Evolutionary conservation across 2,888 invertebrate genomes (phyloP).

Genomic region (Plebejus anna): DNA sequence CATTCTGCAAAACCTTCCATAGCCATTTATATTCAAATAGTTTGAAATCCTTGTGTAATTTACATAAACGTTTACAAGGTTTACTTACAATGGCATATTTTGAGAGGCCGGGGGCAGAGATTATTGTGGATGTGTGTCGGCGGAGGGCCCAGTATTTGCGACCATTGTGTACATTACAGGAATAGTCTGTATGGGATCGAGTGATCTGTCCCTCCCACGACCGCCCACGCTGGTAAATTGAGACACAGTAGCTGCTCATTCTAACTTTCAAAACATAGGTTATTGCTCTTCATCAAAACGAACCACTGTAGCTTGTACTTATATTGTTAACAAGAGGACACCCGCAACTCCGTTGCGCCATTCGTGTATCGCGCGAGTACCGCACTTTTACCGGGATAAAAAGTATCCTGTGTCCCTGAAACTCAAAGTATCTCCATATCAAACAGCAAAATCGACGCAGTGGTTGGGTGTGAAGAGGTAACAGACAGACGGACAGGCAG

Average conservation of each 20-base stretch:
- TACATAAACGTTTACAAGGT: background rate
- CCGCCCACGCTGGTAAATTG: background rate
- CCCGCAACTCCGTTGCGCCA: too few relatives aligned
- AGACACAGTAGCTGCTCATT: background rate
- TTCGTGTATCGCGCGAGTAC: too few relatives aligned
- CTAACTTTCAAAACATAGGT: background rate
- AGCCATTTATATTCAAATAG: too few relatives aligned
- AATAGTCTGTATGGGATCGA: conserved; percentile 2
- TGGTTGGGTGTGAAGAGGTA: too few relatives aligned
- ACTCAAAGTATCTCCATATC: too few relatives aligned
- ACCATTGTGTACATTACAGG: background rate
- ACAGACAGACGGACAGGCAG: too few relatives aligned
- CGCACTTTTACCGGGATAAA: too few relatives aligned
- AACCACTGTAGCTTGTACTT: background rate
- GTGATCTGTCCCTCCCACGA: background rate
- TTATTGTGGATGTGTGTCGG: background rate
- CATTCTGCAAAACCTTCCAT: too few relatives aligned
- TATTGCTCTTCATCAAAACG: background rate
- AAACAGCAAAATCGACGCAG: too few relatives aligned
- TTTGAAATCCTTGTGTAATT: too few relatives aligned
- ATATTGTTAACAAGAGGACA: background rate
- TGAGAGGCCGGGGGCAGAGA: background rate
- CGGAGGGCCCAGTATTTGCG: background rate
- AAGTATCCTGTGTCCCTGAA: too few relatives aligned
- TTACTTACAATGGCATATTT: background rate